Conservation (phyloP, 2,113 vertebrate species). For the Gymnocephalus cernua region DNA sequence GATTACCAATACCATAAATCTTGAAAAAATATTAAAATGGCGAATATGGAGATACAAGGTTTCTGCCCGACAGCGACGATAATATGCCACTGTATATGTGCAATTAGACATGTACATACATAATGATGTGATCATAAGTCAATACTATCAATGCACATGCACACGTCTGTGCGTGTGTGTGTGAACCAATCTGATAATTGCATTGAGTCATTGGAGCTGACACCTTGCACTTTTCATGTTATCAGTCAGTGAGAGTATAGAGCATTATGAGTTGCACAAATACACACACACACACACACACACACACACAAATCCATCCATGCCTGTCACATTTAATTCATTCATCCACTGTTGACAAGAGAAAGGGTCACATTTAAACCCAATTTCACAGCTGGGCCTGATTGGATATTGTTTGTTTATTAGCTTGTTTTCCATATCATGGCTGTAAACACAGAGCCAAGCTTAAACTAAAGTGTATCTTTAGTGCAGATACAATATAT, state of each 20-base stretch:
- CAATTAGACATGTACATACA: neutral
- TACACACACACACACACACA: neutral
- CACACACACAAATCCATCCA: slow-evolving; percentile 18
- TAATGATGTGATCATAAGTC: slow-evolving; percentile 13
- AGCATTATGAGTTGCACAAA: slow-evolving; percentile 45
- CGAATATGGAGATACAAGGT: no score
- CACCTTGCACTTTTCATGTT: slow-evolving; percentile 67
- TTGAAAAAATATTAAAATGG: no score
- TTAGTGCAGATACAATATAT: neutral
- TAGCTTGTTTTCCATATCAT: neutral
- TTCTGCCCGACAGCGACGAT: no score
- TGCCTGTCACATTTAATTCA: slow-evolving; percentile 43
- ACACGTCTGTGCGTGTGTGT: slow-evolving; percentile 3
- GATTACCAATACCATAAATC: no score
- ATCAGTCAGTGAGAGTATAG: slow-evolving; percentile 70
- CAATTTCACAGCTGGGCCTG: slow-evolving; percentile 48
- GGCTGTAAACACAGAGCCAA: neutral
- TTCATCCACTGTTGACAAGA: slow-evolving; percentile 33
- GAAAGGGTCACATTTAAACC: slow-evolving; percentile 22
- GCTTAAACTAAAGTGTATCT: neutral
- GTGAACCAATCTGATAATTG: slow-evolving; percentile 62
- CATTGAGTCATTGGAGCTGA: slow-evolving; percentile 65
- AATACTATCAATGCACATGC: neutral
- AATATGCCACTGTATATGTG: neutral
- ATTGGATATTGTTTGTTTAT: slow-evolving; percentile 34